A percentile compares a stretch with the other conserved stretches of the same genome.
phyloP scores from a whole-genome alignment of 2,113 vertebrate genomes.

The Ammodytes dubius region DNA sequence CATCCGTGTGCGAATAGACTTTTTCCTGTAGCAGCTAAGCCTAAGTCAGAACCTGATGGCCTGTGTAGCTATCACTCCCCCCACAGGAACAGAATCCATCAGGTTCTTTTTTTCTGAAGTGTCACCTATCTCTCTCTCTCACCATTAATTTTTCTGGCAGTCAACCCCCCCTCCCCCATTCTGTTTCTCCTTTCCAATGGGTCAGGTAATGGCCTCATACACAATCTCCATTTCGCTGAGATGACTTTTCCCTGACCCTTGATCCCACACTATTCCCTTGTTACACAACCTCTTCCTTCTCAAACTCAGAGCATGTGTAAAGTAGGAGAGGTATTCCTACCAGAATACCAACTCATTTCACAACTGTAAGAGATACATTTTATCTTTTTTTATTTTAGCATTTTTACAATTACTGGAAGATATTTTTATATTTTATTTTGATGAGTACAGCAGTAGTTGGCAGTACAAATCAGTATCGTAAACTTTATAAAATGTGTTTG shows the following conservation, averaged over 20 bases:
- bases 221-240: not conserved
- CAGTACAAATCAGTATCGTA: not conserved
- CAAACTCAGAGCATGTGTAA: constrained; percentile 2
- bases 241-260: constrained; percentile 17
- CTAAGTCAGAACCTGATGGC: constrained; percentile 60
- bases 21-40: constrained; percentile 55
- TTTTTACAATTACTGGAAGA: not conserved
- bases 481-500: not conserved
- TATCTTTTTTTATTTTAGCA: not conserved
- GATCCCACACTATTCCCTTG: not conserved
- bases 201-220: constrained; percentile 29
- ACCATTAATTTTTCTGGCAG: constrained; percentile 64
- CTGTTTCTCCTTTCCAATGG: not conserved
- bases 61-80: constrained; percentile 53
- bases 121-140: constrained; percentile 52
- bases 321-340: not conserved
- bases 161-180: constrained; percentile 30
- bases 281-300: not conserved
- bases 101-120: constrained; percentile 58
- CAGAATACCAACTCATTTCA: constrained; percentile 1
- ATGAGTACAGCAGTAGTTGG: not conserved
- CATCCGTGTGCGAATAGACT: constrained; percentile 31
- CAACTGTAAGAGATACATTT: not conserved
- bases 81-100: constrained; percentile 70
- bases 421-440: not conserved